Evolutionary conservation across 1,140 invertebrate genomes (phyloP).

Genomic region (Habropoda laboriosa): DNA sequence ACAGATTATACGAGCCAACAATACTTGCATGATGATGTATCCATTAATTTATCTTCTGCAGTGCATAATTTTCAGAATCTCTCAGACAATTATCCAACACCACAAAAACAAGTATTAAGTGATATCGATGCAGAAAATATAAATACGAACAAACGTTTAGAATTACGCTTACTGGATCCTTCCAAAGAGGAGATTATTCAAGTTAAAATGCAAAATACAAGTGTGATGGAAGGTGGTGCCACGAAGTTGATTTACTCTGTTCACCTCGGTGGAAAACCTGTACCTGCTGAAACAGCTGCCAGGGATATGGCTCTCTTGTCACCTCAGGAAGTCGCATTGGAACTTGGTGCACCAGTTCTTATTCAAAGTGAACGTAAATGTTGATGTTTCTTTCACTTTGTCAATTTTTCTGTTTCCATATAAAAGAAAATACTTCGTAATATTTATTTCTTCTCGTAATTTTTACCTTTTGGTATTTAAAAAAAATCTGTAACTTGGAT

Average conservation of each 20-base stretch:
- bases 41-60: background rate
- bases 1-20: background rate
- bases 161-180: constrained; percentile 49
- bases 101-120: background rate
- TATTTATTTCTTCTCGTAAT: constrained; percentile 13
- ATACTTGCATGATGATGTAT: background rate
- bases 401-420: background rate
- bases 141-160: constrained; percentile 14
- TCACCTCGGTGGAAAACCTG: constrained; percentile 88
- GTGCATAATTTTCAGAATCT: background rate
- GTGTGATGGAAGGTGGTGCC: constrained; percentile 65
- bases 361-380: constrained; percentile 92
- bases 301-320: constrained; percentile 89
- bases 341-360: constrained; percentile 88
- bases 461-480: no score
- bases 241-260: constrained; percentile 88
- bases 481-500: no score
- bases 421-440: background rate
- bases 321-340: constrained; percentile 87
- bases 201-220: constrained; percentile 79
- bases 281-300: constrained; percentile 89
- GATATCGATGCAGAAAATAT: background rate
- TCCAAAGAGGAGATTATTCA: constrained; percentile 72
- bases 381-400: background rate
- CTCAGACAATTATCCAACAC: background rate